phyloP scores from a whole-genome alignment of 2,113 vertebrate genomes.

The Dipodomys merriami region DNA sequence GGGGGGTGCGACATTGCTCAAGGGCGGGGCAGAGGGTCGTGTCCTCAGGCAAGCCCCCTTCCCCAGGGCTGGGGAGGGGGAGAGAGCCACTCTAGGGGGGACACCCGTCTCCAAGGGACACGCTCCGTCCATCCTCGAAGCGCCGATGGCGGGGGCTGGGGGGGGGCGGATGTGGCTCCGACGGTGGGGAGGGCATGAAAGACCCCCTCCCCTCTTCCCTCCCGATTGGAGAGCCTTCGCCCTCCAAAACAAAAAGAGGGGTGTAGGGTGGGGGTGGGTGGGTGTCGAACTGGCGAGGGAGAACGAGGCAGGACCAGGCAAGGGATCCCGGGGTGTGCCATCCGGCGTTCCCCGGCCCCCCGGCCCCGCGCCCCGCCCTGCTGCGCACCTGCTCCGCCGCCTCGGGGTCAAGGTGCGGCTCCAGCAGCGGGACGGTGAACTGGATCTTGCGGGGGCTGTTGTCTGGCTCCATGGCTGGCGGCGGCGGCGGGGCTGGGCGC shows the following conservation, averaged over 20 bases:
- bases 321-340: background rate
- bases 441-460: constrained; percentile 94
- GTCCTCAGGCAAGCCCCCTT: constrained; percentile 50
- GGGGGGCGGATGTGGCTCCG: background rate
- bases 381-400: constrained; percentile 93
- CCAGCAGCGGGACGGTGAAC: constrained; percentile 93
- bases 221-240: background rate
- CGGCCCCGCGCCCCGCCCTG: constrained; percentile 86
- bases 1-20: background rate
- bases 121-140: background rate
- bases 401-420: constrained; percentile 95
- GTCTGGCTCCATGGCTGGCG: constrained; percentile 89
- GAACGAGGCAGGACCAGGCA: background rate
- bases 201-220: background rate
- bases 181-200: constrained; percentile 65
- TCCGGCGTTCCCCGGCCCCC: background rate
- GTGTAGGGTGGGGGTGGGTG: background rate
- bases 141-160: background rate
- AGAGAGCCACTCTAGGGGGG: background rate
- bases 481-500: constrained; percentile 56
- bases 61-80: background rate
- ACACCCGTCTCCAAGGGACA: background rate
- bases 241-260: background rate
- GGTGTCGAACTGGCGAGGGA: too few relatives aligned
- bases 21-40: constrained; percentile 34